These are phyloP conservation scores for Parnassius smintheus DNA, from an alignment of 2,888 invertebrate species.

Conservation along the genomic window DNA sequence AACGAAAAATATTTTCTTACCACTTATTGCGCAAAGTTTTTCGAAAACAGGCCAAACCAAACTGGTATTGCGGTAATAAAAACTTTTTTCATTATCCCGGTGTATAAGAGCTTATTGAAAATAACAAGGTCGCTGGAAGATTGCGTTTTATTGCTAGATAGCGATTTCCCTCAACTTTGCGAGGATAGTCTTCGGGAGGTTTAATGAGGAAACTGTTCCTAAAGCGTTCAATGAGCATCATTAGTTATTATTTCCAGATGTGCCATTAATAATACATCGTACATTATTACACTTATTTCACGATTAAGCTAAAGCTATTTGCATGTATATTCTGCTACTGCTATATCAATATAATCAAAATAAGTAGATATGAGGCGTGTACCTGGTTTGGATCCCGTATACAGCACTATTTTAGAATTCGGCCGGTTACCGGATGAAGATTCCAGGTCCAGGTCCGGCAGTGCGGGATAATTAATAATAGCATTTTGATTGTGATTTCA, in stretches of 20 bases:
- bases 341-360: too few species aligned
- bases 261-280: constrained; percentile 1
- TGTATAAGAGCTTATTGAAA: constrained; percentile 71
- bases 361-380: too few species aligned
- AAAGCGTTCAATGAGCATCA: background rate
- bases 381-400: too few species aligned
- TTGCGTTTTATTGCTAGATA: constrained; percentile 64
- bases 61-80: constrained; percentile 63
- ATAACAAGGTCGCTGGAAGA: constrained; percentile 60
- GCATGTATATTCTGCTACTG: too few species aligned
- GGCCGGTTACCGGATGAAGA: too few species aligned
- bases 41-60: constrained; percentile 33
- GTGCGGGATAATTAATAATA: too few species aligned
- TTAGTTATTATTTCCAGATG: constrained; percentile 9
- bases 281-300: background rate
- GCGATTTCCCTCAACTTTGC: constrained; percentile 20
- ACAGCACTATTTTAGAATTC: too few species aligned
- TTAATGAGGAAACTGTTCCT: constrained; percentile 24
- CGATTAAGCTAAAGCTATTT: too few species aligned
- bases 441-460: too few species aligned
- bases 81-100: too few species aligned
- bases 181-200: constrained; percentile 15
- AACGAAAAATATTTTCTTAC: constrained; percentile 39
- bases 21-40: constrained; percentile 41
- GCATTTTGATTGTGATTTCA: too few species aligned